phyloP scores from a whole-genome alignment of 53 echinoderm and acorn worm species.

The Arbacia lixula region DNA sequence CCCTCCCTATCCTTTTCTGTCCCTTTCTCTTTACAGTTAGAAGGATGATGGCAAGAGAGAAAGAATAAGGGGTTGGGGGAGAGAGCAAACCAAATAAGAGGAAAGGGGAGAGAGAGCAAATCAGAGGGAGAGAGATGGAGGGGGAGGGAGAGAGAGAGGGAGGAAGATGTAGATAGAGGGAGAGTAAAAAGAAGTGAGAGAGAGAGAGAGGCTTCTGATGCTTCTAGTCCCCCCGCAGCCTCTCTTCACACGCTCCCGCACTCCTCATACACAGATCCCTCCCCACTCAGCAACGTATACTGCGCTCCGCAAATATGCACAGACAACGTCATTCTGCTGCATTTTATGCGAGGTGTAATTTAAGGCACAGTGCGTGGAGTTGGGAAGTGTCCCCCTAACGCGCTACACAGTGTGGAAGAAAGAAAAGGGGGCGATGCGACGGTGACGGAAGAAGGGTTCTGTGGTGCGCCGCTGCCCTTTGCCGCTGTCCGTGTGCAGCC shows the following conservation, averaged over 20 bases:
- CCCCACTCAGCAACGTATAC: neutral
- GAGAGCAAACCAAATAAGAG: neutral
- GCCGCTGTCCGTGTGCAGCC: conserved; percentile 23
- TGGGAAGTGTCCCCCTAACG: neutral
- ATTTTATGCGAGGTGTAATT: conserved; percentile 34
- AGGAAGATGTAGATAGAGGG: neutral
- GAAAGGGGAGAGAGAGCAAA: neutral
- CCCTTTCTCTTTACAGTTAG: too few relatives aligned
- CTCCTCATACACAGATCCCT: neutral
- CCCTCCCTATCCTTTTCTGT: too few relatives aligned
- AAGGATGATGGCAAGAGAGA: neutral
- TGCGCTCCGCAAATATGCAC: conserved; percentile 9
- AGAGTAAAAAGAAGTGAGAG: too few relatives aligned
- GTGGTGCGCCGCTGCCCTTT: conserved; percentile 8
- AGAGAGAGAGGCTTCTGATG: too few relatives aligned
- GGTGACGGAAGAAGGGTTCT: conserved; percentile 13
- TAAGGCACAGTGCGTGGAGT: conserved; percentile 23
- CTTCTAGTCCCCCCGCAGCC: too few relatives aligned
- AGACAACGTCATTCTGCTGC: conserved; percentile 37
- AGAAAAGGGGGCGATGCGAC: neutral
- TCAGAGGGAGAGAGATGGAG: neutral
- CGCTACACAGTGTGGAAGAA: conserved; percentile 24
- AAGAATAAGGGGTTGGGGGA: neutral
- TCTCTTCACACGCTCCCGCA: too few relatives aligned
- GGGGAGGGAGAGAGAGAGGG: neutral